A percentile compares a stretch with the other conserved stretches of the same genome.
Evolutionary conservation across 2,113 vertebrate genomes (phyloP).

Genomic region (Tragelaphus imberbis): DNA sequence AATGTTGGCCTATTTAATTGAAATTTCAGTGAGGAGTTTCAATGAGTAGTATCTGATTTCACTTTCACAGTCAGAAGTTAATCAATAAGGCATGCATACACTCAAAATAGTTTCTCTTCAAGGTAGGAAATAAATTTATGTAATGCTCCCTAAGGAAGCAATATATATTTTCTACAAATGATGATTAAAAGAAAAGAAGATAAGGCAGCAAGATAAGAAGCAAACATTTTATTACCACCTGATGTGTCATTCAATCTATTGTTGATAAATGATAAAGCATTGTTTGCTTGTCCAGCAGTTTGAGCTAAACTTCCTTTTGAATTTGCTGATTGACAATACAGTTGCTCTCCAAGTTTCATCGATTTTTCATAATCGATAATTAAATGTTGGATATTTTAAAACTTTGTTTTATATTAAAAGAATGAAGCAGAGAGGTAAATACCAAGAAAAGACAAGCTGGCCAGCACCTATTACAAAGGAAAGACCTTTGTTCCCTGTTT

Average conservation of each 20-base stretch:
- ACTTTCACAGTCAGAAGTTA: neutral
- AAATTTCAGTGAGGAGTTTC: constrained; percentile 4
- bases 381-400: neutral
- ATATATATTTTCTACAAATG: neutral
- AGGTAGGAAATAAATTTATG: neutral
- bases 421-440: neutral
- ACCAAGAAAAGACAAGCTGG: neutral
- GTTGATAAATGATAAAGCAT: neutral
- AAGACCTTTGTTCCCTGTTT: neutral
- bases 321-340: neutral
- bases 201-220: neutral
- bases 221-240: neutral
- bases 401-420: neutral
- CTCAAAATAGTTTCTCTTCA: neutral
- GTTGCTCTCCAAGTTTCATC: neutral
- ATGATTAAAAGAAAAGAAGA: neutral
- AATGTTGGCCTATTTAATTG: neutral
- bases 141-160: neutral
- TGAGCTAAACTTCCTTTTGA: neutral
- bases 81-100: neutral
- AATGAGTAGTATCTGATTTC: neutral
- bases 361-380: neutral
- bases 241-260: neutral
- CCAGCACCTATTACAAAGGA: neutral
- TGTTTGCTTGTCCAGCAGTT: neutral